Conservation (phyloP, 1,140 invertebrate species). For the Drosophila pallidifrons region DNA sequence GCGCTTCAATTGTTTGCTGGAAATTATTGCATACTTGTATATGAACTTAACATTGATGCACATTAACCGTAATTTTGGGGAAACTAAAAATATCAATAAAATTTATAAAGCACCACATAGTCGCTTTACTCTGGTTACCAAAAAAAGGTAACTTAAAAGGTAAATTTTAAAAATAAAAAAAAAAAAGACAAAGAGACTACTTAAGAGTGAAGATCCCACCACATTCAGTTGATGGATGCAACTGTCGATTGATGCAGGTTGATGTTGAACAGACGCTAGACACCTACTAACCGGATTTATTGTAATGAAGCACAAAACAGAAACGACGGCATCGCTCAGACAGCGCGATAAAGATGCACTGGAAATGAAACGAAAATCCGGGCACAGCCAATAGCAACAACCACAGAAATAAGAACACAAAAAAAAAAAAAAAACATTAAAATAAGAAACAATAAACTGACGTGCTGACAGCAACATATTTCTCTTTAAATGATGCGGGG, state of each 20-base stretch:
- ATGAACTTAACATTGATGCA: no score
- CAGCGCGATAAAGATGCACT: slow-evolving; percentile 74
- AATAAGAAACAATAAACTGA: slow-evolving; percentile 42
- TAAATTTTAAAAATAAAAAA: neutral
- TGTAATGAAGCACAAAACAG: slow-evolving; percentile 82
- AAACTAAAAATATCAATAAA: no score
- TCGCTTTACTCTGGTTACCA: no score
- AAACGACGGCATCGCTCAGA: slow-evolving; percentile 64
- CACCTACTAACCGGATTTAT: slow-evolving; percentile 79
- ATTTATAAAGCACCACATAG: no score
- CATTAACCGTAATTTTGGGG: no score
- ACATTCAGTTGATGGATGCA: neutral
- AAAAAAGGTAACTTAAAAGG: neutral
- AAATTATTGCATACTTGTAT: no score
- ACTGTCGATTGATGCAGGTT: slow-evolving; percentile 1
- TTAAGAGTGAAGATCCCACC: neutral
- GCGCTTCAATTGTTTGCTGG: no score
- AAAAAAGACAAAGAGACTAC: neutral
- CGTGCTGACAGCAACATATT: slow-evolving; percentile 74
- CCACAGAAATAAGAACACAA: slow-evolving; percentile 26
- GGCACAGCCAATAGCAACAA: slow-evolving; percentile 35
- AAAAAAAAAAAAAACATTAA: slow-evolving; percentile 1
- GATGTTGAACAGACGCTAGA: slow-evolving; percentile 40
- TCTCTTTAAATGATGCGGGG: slow-evolving; percentile 25
- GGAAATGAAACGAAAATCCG: slow-evolving; percentile 52